Base-by-base conservation (phyloP, 2,113 vertebrate species). In the Sinocyclocheilus grahami region DNA sequence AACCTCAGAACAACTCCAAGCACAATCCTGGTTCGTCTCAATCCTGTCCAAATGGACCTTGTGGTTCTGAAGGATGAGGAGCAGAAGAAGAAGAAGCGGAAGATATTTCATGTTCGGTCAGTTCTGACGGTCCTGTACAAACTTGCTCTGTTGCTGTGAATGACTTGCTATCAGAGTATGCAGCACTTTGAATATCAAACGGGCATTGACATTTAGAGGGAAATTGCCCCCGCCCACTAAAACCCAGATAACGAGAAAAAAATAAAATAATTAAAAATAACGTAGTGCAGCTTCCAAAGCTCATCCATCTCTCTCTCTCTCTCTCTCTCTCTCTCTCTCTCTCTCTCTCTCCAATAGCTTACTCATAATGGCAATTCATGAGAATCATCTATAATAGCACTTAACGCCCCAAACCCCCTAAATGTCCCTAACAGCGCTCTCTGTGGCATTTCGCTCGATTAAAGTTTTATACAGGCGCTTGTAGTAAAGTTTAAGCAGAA, bases 1-100 rank as follows among this genome's bases (percentile, higher is more conserved):
- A 67, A 86, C 86, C 86, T 87, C 53, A 55, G 85, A 86, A 58
- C 86, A 87, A 24, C 48, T 60, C 62, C 62, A 82, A 55, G 24
- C 72, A 83, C 80, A 87, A 5, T 86, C 37, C 20, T 65, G 46
- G 14, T 58, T 78, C 60, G 18, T 82, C 46, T 83, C 33, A 2
- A 83, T 27, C 51, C 20, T 58, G 27, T 67, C 13, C 65, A 42
- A 30, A 3, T 58, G 3, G 62, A 42, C 14, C 12, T 4, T 39
- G 22, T 69, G 46, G 18, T n/a, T 55, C 46, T 51, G 69, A n/a
- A 87, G 27, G 14, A 86, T 42, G 22, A 22, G 20, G 39, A 67
- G 22, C 22, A 87, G 46, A 33, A 58, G 48, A 51, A 37, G 63
- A 51, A 53, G 37, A 39, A 86, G 62, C 24, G 14, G 18, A 82